Percentiles rank a stretch among this genome's conserved stretches.
Conservation (phyloP, 2,797 vertebrate species). For the Macropus fuliginosus region DNA sequence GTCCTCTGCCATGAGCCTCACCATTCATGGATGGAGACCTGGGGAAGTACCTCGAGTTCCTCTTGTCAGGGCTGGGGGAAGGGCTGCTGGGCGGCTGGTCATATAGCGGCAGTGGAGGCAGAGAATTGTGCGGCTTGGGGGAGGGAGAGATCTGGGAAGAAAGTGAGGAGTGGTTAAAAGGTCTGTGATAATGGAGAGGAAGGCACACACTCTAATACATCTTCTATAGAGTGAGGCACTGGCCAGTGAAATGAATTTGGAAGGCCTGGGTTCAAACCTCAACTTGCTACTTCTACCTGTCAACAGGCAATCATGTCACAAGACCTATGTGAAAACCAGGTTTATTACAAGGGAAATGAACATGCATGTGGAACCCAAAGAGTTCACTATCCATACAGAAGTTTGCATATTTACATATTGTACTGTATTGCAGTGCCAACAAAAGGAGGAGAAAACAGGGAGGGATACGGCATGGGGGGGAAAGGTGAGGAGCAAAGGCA, state of each 20-base stretch:
- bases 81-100: conserved; percentile 95
- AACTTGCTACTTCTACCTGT: background rate
- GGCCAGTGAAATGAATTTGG: background rate
- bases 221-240: background rate
- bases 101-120: conserved; percentile 94
- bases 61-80: conserved; percentile 92
- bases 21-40: conserved; percentile 94
- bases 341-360: background rate
- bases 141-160: conserved; percentile 90
- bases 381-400: background rate
- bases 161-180: conserved; percentile 34
- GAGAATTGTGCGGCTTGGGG: conserved; percentile 88
- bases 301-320: background rate
- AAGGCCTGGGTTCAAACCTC: background rate
- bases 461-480: too few species aligned
- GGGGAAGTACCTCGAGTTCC: conserved; percentile 91
- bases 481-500: background rate
- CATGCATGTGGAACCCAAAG: background rate
- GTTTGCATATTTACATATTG: background rate
- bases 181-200: background rate
- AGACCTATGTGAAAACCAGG: background rate
- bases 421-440: too few species aligned
- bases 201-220: background rate
- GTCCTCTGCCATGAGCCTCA: conserved; percentile 75
- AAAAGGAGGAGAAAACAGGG: background rate